A percentile compares a stretch with the other conserved stretches of the same genome.
Evolutionary conservation across 1,140 invertebrate genomes (phyloP).

Genomic region (Trichomalopsis sarcophagae): DNA sequence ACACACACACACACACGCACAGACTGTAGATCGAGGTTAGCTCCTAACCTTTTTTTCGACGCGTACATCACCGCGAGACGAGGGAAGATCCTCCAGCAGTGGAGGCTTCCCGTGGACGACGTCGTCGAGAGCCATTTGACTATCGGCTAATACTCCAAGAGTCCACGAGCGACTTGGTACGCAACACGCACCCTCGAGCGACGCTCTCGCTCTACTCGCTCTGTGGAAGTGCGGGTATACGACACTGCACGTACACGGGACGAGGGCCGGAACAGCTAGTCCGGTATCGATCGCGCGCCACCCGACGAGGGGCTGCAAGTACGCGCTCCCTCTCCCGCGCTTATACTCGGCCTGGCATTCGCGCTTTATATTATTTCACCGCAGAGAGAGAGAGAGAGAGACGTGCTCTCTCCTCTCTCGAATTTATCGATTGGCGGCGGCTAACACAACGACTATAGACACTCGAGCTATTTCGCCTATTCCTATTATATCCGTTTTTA

Average conservation of each 20-base stretch:
- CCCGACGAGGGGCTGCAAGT: slow-evolving; percentile 34
- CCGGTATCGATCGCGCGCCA: slow-evolving; percentile 42
- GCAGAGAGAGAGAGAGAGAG: neutral
- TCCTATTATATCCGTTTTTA: neutral
- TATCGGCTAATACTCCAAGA: no score
- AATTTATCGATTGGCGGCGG: slow-evolving; percentile 33
- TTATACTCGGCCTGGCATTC: slow-evolving; percentile 5
- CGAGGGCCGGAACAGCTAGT: slow-evolving; percentile 21
- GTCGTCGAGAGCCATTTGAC: neutral
- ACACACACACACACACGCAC: no score
- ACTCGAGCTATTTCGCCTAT: neutral
- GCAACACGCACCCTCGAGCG: slow-evolving; percentile 18
- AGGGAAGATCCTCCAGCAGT: neutral
- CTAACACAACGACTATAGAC: neutral
- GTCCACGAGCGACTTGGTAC: neutral
- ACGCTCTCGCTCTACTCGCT: slow-evolving; percentile 1
- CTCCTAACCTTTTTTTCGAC: neutral
- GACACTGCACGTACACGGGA: slow-evolving; percentile 45
- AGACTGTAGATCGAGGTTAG: neutral
- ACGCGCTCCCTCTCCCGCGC: slow-evolving; percentile 6
- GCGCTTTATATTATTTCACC: slow-evolving; percentile 29
- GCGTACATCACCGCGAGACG: slow-evolving; percentile 1
- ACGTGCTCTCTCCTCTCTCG: slow-evolving; percentile 16
- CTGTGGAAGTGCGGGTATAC: slow-evolving; percentile 1
- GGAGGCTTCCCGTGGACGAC: neutral